Base-by-base conservation (phyloP, 2,797 vertebrate genomes). In the Borostomias antarcticus region DNA sequence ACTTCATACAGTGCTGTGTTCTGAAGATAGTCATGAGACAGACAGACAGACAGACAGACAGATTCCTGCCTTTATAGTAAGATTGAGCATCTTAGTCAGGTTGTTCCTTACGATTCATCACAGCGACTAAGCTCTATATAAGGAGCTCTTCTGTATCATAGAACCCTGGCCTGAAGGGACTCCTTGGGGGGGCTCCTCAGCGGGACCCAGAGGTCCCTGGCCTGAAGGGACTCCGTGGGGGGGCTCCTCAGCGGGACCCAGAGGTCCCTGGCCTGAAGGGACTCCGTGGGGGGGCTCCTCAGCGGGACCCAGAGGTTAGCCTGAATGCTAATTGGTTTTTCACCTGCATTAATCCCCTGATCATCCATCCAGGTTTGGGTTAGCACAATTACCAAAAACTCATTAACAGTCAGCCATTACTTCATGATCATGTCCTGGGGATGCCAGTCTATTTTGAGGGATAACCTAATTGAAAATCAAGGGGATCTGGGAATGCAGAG, bases 401-500 rank as follows among this genome's bases (percentile, higher is more conserved):
- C 87, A 89, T 91, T 90, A 90, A 59, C 72, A 79, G 69, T 61
- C 76, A 59, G 74, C 78, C 78, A 67, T 75, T 85, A 68, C 74
- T 84, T 78, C 66, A 78, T 78, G 69, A 72, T 26, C 48, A 47
- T 25, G 75, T 82, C 75, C 56, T 66, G 84, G 73, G 87, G 82
- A 82, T 19, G 56, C 59, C 37, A 37, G 76, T 70, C 88, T 92
- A 91, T 91, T 91, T 85, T 82, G 74, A 91, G 89, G 66, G 68
- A 80, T 82, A 85, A 84, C 84, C 86, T 89, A 84, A 89, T 91
- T 92, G 85, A 83, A 87, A 84, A 79, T 25, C 61, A 74, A 51
- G 67, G 61, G 7, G 52, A 64, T 69, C 66, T 68, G 53, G 72
- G 68, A 53, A 78, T 47, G 17, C 13, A 30, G 17, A 58, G 3